Percentiles rank a stretch among this genome's conserved stretches.
These are phyloP conservation scores for Rotaria macrura DNA, from an alignment of 2,888 invertebrate genomes.

Conservation along the genomic window DNA sequence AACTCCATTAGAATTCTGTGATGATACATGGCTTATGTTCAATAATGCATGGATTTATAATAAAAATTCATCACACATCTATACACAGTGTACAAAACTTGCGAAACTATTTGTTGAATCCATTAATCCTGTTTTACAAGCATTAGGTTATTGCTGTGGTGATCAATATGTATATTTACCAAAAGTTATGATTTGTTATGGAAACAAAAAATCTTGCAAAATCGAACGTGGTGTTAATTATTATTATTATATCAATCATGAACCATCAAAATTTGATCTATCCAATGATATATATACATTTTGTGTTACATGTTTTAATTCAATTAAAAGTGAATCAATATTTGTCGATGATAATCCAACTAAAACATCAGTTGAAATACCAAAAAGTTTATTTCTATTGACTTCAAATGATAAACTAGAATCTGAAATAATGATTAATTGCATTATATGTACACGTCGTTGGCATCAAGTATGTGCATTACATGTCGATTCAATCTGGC, in stretches of 20 bases:
- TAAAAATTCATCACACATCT: constrained; percentile 89
- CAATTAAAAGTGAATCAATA: constrained; percentile 92
- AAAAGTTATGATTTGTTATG: constrained; percentile 94
- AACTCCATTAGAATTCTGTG: constrained; percentile 97
- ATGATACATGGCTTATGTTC: constrained; percentile 99
- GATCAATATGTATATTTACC: constrained; percentile 96
- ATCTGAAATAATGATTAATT: constrained; percentile 65
- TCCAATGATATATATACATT: constrained; percentile 74
- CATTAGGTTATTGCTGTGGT: constrained; percentile 93
- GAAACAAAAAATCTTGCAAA: constrained; percentile 83
- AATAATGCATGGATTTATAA: constrained; percentile 99
- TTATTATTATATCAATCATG: constrained; percentile 56
- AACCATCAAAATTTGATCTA: constrained; percentile 28
- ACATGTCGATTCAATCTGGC: constrained; percentile 88
- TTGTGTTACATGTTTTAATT: constrained; percentile 99
- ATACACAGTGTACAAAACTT: constrained; percentile 89
- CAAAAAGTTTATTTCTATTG: constrained; percentile 30
- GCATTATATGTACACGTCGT: constrained; percentile 87
- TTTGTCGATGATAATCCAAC: constrained; percentile 91
- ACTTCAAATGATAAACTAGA: constrained; percentile 36
- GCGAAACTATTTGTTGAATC: constrained; percentile 94
- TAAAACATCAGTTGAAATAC: constrained; percentile 57
- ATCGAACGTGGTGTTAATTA: constrained; percentile 96
- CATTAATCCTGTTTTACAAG: constrained; percentile 96
- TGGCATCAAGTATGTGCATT: constrained; percentile 95